These are phyloP conservation scores for Piaya cayana DNA, from an alignment of 2,113 vertebrate species.

Conservation along the genomic window DNA sequence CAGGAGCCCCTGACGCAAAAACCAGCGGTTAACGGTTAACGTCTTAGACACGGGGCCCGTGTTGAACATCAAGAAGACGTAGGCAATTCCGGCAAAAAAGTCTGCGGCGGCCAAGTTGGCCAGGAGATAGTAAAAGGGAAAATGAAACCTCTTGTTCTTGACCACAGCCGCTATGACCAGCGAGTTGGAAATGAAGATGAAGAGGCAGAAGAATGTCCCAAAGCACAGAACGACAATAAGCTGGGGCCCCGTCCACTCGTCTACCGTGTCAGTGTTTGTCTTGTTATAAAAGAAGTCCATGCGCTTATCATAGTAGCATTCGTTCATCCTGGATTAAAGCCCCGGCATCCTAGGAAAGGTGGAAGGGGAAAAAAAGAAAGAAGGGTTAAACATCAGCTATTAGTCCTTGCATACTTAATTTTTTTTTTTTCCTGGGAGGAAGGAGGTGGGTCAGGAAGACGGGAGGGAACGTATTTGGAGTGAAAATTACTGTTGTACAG, in stretches of 20 bases:
- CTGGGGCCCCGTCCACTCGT: constrained; percentile 80
- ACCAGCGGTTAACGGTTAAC: constrained; percentile 88
- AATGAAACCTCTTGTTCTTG: constrained; percentile 94
- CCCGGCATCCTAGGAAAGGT: constrained; percentile 66
- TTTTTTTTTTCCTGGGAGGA: neutral
- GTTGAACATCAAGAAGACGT: constrained; percentile 96
- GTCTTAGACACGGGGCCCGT: constrained; percentile 85
- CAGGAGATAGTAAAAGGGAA: constrained; percentile 95
- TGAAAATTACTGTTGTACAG: neutral
- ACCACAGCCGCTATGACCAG: constrained; percentile 93
- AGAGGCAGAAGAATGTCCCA: constrained; percentile 90
- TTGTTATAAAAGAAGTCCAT: constrained; percentile 95
- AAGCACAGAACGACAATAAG: constrained; percentile 86
- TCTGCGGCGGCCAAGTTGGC: constrained; percentile 94
- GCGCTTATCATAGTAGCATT: constrained; percentile 84
- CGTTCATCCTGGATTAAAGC: constrained; percentile 83
- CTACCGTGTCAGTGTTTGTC: constrained; percentile 73
- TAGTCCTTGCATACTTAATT: neutral
- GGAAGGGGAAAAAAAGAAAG: neutral
- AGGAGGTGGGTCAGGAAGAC: fast-evolving
- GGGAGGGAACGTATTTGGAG: neutral
- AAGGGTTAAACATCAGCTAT: neutral
- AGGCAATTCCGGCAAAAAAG: constrained; percentile 95
- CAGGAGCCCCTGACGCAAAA: constrained; percentile 92
- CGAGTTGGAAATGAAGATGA: constrained; percentile 94